Conservation (phyloP, 2,113 vertebrate species). For the Crotalus tigris region DNA sequence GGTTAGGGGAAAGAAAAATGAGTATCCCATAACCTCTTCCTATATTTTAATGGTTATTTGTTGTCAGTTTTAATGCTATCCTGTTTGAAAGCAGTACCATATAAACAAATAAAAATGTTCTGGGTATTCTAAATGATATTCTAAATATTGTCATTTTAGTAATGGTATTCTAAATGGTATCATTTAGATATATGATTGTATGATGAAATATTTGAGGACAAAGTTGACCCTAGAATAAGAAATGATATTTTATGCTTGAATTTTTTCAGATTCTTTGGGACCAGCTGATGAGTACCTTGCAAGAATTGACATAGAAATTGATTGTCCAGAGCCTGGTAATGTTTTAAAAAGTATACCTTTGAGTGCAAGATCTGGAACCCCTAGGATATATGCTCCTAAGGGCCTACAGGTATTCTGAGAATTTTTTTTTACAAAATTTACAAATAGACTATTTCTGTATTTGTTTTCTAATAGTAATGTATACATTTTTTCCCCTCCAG, state of each 20-base stretch:
- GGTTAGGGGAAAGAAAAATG: not conserved
- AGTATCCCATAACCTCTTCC: not conserved
- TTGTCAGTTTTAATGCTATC: not conserved
- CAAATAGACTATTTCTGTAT: not conserved
- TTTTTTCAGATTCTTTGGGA: conserved; percentile 74
- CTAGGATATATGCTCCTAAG: conserved; percentile 87
- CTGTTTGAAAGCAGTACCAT: not conserved
- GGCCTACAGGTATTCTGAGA: conserved; percentile 80
- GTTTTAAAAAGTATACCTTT: conserved; percentile 83
- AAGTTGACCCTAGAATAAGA: not conserved
- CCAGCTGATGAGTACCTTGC: conserved; percentile 84
- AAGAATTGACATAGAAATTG: conserved; percentile 89
- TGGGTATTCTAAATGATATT: not conserved
- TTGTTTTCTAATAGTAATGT: not conserved
- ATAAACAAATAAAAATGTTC: not conserved
- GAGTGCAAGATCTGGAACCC: conserved; percentile 82
- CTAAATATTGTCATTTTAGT: not conserved
- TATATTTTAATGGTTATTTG: not conserved
- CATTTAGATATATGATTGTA: not conserved
- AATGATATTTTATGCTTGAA: not conserved
- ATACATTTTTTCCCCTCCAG: conserved; percentile 65
- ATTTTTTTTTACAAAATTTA: not conserved
- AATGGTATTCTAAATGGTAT: not conserved
- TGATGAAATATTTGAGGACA: not conserved
- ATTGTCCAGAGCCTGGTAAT: conserved; percentile 83